Evolutionary conservation across 2,113 vertebrate genomes (phyloP).

Genomic region (Myrmecophaga tridactyla): DNA sequence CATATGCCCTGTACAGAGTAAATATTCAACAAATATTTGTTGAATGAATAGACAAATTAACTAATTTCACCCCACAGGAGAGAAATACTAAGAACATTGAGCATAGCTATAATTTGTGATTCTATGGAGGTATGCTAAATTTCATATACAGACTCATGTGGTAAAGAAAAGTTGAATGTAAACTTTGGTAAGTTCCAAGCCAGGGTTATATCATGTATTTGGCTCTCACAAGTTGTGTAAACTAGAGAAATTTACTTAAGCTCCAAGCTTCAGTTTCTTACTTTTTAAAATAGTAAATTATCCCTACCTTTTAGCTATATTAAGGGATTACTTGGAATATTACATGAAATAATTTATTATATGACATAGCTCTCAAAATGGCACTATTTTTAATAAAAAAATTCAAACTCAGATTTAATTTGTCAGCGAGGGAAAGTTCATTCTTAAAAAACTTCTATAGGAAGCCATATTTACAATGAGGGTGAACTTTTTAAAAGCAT

Average conservation of each 20-base stretch:
- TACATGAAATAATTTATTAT: background rate
- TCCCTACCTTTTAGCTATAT: background rate
- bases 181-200: background rate
- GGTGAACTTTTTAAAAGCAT: background rate
- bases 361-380: background rate
- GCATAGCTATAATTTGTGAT: background rate
- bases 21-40: slow-evolving; percentile 3
- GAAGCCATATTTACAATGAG: background rate
- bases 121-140: background rate
- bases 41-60: background rate
- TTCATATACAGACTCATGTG: background rate
- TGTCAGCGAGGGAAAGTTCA: background rate
- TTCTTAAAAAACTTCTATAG: background rate
- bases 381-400: background rate
- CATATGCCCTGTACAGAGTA: background rate
- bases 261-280: background rate
- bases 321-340: background rate
- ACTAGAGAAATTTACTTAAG: background rate
- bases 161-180: background rate
- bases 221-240: background rate
- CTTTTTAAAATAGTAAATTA: background rate
- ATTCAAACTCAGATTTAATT: background rate
- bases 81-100: background rate
- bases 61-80: background rate
- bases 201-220: background rate